Conservation (phyloP, 1,140 invertebrate species). For the Magallana angulata region DNA sequence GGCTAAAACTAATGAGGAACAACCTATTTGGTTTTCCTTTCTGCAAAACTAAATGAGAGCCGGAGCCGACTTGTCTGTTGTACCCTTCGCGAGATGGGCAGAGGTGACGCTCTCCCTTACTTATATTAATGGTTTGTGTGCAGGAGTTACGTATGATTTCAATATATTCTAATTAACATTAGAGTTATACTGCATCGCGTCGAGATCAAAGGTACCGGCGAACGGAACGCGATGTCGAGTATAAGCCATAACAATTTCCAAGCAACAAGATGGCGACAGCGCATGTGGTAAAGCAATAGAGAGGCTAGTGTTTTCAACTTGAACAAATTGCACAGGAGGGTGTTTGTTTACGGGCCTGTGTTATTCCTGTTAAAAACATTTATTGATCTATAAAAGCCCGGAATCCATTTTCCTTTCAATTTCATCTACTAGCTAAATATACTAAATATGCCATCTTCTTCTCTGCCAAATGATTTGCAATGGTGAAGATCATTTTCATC, state of each 20-base stretch:
- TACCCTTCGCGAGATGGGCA: not conserved
- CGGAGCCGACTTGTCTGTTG: conserved; percentile 11
- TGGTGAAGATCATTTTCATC: conserved; percentile 21
- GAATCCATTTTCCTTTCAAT: conserved; percentile 31
- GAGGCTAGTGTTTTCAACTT: not conserved
- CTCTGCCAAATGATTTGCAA: conserved; percentile 8
- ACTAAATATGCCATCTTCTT: conserved; percentile 1
- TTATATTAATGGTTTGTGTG: conserved; percentile 11
- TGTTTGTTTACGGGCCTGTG: conserved; percentile 24
- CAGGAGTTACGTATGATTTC: conserved; percentile 40
- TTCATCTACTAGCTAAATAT: conserved; percentile 33
- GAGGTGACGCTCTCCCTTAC: conserved; percentile 1
- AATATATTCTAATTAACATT: conserved; percentile 32
- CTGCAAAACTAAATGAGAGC: conserved; percentile 24
- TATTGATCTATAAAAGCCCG: conserved; percentile 37
- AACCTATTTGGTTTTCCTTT: conserved; percentile 25
- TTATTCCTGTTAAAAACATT: conserved; percentile 35
- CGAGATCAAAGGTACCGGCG: conserved; percentile 33
- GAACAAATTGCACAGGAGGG: conserved; percentile 26
- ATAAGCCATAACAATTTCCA: conserved; percentile 27
- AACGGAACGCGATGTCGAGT: conserved; percentile 6
- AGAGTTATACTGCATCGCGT: not conserved
- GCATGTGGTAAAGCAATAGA: conserved; percentile 33
- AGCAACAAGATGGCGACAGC: conserved; percentile 37
- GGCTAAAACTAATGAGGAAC: conserved; percentile 24